Conservation (phyloP, 2,888 invertebrate species). For the Resseliella maxima region DNA sequence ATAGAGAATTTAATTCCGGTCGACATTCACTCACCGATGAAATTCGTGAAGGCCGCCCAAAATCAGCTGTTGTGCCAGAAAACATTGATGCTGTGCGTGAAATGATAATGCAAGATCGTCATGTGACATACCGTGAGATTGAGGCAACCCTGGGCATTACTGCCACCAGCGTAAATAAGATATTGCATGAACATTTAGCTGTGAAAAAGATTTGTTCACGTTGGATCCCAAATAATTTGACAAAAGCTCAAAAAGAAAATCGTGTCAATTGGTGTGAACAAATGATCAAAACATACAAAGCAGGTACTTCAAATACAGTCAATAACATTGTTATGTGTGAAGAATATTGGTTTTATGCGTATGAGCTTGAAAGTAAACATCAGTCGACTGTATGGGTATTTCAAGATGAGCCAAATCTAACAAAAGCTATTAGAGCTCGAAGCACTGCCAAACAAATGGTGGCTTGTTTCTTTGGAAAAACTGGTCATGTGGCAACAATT, state of each 20-base stretch:
- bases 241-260: slow-evolving; percentile 60
- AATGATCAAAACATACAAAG: slow-evolving; percentile 60
- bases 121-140: slow-evolving; percentile 61
- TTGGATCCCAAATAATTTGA: slow-evolving; percentile 56
- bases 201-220: slow-evolving; percentile 57
- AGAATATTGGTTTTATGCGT: too few relatives aligned
- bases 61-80: slow-evolving; percentile 60
- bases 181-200: slow-evolving; percentile 59
- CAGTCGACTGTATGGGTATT: too few relatives aligned
- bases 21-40: slow-evolving; percentile 59
- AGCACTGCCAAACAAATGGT: too few relatives aligned
- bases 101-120: slow-evolving; percentile 61
- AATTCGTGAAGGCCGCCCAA: slow-evolving; percentile 60
- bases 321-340: too few relatives aligned
- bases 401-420: too few relatives aligned
- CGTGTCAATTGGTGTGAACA: slow-evolving; percentile 61
- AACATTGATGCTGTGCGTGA: slow-evolving; percentile 61
- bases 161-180: slow-evolving; percentile 59
- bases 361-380: too few relatives aligned
- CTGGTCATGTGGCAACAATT: too few relatives aligned
- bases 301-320: slow-evolving; percentile 60
- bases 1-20: slow-evolving; percentile 60
- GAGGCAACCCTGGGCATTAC: slow-evolving; percentile 60
- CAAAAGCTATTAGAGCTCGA: too few relatives aligned
- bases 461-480: too few relatives aligned